A percentile compares a stretch with the other conserved stretches of the same genome.
Conservation (phyloP, 2,888 invertebrate species). For the Theristus sp. region DNA sequence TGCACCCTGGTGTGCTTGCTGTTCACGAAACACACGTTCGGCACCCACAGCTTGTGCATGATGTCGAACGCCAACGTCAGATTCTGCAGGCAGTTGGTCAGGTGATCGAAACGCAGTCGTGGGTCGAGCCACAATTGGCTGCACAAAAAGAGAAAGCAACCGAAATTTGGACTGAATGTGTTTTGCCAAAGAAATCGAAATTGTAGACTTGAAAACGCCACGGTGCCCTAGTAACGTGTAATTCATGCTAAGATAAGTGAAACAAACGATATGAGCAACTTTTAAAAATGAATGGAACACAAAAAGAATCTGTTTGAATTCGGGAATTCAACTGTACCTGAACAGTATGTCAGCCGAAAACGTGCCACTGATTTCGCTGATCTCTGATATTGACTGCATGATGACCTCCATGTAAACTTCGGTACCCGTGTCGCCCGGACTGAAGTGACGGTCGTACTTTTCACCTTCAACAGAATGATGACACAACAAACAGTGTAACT, state of each 20-base stretch:
- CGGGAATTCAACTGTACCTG: too few relatives aligned
- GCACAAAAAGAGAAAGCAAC: too few relatives aligned
- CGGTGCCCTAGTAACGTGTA: too few relatives aligned
- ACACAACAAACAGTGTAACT: too few relatives aligned
- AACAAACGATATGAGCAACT: too few relatives aligned
- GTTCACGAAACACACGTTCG: slow-evolving; percentile 2
- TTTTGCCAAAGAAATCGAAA: too few relatives aligned
- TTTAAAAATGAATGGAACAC: too few relatives aligned
- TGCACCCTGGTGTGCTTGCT: background rate
- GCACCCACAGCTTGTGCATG: background rate
- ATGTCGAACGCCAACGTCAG: background rate
- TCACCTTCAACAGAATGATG: too few relatives aligned
- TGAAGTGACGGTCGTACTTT: background rate
- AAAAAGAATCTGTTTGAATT: too few relatives aligned
- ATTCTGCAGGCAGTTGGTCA: background rate
- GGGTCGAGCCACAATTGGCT: slow-evolving; percentile 7
- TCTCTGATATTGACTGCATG: slow-evolving; percentile 25
- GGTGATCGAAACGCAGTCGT: background rate
- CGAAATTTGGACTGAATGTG: too few relatives aligned
- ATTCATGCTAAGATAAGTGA: too few relatives aligned
- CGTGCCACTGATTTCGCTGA: slow-evolving; percentile 22
- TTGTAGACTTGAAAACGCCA: too few relatives aligned
- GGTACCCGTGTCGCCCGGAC: background rate
- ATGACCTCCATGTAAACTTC: slow-evolving; percentile 17
- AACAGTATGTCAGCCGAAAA: slow-evolving; percentile 25